Evolutionary conservation across 2,797 vertebrate species (phyloP).

Genomic region (Chloroceryle inda): DNA sequence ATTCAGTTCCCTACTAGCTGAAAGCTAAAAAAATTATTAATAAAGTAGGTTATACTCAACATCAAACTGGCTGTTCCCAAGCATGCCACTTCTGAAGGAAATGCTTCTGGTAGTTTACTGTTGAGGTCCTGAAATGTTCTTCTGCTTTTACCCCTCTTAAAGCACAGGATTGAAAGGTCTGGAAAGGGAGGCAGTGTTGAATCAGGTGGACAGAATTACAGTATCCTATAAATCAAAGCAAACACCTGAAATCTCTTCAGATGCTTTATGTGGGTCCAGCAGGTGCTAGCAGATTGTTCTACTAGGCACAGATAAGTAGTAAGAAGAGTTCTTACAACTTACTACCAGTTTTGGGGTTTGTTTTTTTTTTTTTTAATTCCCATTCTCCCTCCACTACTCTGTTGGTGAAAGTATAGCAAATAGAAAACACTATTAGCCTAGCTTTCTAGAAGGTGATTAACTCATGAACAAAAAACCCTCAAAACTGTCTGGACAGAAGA

Average conservation of each 20-base stretch:
- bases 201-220: background rate
- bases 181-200: background rate
- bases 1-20: background rate
- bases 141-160: background rate
- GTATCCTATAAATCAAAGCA: background rate
- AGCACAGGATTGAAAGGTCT: background rate
- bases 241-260: background rate
- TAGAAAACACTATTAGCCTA: background rate
- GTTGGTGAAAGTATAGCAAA: background rate
- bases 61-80: background rate
- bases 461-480: background rate
- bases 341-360: background rate
- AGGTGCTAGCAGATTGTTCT: background rate
- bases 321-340: background rate
- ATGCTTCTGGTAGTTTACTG: background rate
- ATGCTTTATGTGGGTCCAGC: background rate
- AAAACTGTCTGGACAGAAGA: background rate
- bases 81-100: background rate
- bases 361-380: background rate
- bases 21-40: background rate
- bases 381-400: background rate
- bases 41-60: background rate
- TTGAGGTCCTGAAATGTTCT: background rate
- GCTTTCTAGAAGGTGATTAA: background rate
- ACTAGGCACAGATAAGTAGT: background rate